Conservation (phyloP, 37 sponge, comb jelly and placozoan genomes). For the Geodia barretti region DNA sequence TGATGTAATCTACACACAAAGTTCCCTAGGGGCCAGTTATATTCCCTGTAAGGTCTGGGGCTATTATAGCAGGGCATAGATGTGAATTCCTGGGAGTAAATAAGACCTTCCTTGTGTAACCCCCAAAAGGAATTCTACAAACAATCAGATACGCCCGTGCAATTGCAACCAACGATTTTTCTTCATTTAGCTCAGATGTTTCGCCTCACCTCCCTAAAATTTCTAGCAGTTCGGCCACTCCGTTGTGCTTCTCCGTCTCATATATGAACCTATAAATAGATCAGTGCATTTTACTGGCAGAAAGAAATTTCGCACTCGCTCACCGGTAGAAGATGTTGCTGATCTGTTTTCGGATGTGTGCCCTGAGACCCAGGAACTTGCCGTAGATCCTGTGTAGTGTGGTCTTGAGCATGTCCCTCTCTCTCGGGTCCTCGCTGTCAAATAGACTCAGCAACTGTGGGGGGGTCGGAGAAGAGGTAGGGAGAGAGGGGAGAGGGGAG, state of each 20-base stretch:
- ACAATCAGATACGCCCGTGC: too few species aligned
- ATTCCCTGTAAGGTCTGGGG: too few species aligned
- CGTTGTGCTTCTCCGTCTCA: conserved; percentile 92
- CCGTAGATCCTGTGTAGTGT: conserved; percentile 96
- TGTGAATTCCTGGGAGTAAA: too few species aligned
- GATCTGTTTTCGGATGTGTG: conserved; percentile 94
- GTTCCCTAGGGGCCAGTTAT: too few species aligned
- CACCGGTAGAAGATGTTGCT: conserved; percentile 94
- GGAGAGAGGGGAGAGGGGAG: conserved; percentile 3
- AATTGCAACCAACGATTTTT: too few species aligned
- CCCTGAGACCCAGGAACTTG: conserved; percentile 95
- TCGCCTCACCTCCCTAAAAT: conserved; percentile 92
- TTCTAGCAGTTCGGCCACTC: conserved; percentile 95
- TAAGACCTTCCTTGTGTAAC: too few species aligned
- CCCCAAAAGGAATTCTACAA: too few species aligned
- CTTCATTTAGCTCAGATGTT: too few species aligned
- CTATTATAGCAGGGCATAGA: too few species aligned
- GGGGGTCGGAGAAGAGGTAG: neutral
- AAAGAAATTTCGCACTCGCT: too few species aligned
- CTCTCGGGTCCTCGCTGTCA: conserved; percentile 96
- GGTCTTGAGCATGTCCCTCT: conserved; percentile 97
- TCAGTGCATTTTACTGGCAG: neutral
- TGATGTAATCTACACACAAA: too few species aligned
- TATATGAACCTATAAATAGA: conserved; percentile 74
- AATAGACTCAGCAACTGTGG: conserved; percentile 90